phyloP scores from a whole-genome alignment of 2,888 invertebrate genomes.

The Argyresthia albistria region DNA sequence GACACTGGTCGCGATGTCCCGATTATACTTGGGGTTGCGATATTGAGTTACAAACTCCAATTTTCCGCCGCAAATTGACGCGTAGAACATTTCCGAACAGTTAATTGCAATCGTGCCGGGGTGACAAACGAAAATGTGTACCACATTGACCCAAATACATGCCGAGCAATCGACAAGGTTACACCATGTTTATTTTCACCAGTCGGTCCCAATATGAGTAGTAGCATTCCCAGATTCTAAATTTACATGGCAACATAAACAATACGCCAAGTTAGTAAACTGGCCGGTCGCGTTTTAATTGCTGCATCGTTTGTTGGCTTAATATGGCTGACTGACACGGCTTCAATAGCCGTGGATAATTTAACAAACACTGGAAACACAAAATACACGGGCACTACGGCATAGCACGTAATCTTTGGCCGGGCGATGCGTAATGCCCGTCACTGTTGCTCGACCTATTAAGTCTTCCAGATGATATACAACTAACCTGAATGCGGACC shows the following conservation, averaged over 20 bases:
- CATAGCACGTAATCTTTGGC: not conserved
- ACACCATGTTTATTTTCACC: conserved; percentile 60
- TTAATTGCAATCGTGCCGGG: conserved; percentile 20
- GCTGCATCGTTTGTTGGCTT: not conserved
- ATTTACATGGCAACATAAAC: conserved; percentile 65
- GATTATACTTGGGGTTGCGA: no score
- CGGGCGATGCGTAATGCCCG: not conserved
- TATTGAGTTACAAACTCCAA: no score
- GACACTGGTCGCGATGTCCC: no score
- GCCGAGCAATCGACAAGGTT: conserved; percentile 57
- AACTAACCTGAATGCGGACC: conserved; percentile 66
- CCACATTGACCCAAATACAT: conserved; percentile 68
- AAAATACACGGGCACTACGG: not conserved
- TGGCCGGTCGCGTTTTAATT: not conserved
- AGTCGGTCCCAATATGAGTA: conserved; percentile 57
- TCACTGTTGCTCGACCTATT: not conserved
- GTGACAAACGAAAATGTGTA: conserved; percentile 54
- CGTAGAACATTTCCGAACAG: no score
- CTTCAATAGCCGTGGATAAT: not conserved
- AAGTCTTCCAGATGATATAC: not conserved
- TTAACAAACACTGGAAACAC: not conserved
- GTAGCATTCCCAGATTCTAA: conserved; percentile 54
- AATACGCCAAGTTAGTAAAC: conserved; percentile 22
- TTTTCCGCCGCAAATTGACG: no score
- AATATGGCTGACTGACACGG: not conserved